phyloP scores from a whole-genome alignment of 2,888 invertebrate species.

The Ochropleura plecta region DNA sequence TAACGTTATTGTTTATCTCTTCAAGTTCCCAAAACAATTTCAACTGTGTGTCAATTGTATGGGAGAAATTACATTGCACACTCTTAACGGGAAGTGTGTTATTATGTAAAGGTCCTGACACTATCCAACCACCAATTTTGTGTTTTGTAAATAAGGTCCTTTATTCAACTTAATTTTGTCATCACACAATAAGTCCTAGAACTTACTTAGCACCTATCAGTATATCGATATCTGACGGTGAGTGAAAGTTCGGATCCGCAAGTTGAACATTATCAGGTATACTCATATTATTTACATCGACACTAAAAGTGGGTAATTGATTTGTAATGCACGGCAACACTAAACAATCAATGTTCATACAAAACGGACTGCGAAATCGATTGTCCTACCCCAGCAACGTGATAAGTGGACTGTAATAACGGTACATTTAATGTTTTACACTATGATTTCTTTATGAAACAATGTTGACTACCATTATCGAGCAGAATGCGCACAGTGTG shows the following conservation, averaged over 20 bases:
- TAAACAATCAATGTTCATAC: not conserved
- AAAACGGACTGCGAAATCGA: not conserved
- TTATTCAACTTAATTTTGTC: conserved; percentile 4
- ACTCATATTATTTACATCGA: not conserved
- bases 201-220: no score
- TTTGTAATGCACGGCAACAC: not conserved
- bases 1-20: no score
- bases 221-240: not conserved
- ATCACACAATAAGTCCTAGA: conserved; percentile 2
- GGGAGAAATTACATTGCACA: no score
- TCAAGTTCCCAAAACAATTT: no score
- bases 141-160: conserved; percentile 4
- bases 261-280: conserved; percentile 5
- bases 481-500: no score
- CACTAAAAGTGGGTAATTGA: not conserved
- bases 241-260: conserved; percentile 4
- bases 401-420: conserved; percentile 6
- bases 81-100: no score
- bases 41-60: no score
- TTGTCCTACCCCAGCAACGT: not conserved
- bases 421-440: no score
- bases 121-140: not conserved
- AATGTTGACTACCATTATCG: no score
- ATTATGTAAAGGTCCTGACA: not conserved
- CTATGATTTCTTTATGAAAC: no score